Evolutionary conservation across 2,797 vertebrate genomes (phyloP), one percentile per base, ranked within the genome.

Genomic region (Chelon labrosus): DNA sequence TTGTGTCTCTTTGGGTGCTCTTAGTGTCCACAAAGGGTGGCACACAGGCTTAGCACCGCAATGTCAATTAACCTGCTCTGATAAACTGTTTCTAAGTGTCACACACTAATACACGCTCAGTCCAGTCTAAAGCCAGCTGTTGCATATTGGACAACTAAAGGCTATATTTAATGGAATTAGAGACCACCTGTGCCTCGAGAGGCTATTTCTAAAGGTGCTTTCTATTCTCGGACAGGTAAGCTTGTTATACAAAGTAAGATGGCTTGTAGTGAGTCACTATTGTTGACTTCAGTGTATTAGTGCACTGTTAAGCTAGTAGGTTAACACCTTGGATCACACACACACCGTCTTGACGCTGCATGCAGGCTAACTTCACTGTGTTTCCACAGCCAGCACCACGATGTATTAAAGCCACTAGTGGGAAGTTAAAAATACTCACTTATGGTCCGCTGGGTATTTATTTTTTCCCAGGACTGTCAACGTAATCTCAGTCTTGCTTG

Each of bases 191-290:
- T 60, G 62, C 70, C 80, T 39, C 9, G 25, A 65, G 46, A 66
- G 44, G 58, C 71, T 77, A 77, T 77, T 82, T 77, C 27, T 75
- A 35, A 71, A 51, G 47, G 46, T 68, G 19, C n/a, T 22, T 27
- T 66, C 57, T 88, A 79, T 87, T 83, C 12, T 70, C 38, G 7
- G 51, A 22, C 65, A 56, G 20, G 39, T 84, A 77, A 83, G 65
- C 53, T 46, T 66, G 66, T 61, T 79, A 80, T 69, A 67, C 31
- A 68, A 44, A 78, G 65, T 60, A 77, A 71, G 77, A 70, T 58
- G 51, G 8, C 10, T 66, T 75, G 56, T 37, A 27, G 62, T 76
- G 52, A 85, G 37, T 60, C 50, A 66, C 13, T 46, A 42, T 58
- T 51, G 19, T 58, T 25, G 25, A 75, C 65, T 76, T 41, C 59